Base-by-base conservation (phyloP, 2,113 vertebrate species). In the Channa argus region DNA sequence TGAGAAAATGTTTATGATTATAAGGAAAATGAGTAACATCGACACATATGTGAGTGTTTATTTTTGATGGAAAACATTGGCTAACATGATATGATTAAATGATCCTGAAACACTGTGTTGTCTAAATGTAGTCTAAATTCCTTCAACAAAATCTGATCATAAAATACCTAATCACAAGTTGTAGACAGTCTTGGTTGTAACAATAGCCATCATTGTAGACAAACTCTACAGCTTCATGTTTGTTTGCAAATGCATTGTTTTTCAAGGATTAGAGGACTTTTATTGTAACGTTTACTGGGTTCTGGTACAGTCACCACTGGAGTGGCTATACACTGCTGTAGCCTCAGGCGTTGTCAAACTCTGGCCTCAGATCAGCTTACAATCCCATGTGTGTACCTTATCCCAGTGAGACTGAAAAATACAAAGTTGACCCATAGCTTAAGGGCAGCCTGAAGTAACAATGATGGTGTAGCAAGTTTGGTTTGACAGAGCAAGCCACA, bases 351-450 rank as follows among this genome's bases (percentile, higher is more conserved):
- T 67, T 64, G 85, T 73, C 78, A 84, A 36, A 50, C 62, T 54
- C 75, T 62, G 63, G 55, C 66, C 70, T 71, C 58, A 37, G 72
- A 78, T 88, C 88, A 81, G 59, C 60, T 84, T 72, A 64, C 59
- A 43, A 46, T 59, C 70, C 71, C 72, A 45, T 66, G 68, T 83
- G 55, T 86, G 47, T 65, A 70, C 56, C 54, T 84, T 56, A 73
- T 82, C 74, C 66, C 34, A 1, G 34, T 64, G 71, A 80, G 67
- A 73, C 56, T 51, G 55, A 10, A 52, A 59, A 64, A 72, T 77
- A 78, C 66, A 70, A 76, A 71, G 75, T 49, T 84, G 83, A 79
- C 83, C 80, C 53, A 62, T 49, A 76, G 77, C 88, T 85, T 59
- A 6, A 71, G 79, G 89, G 74, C 70, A 41, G 76, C 82, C 77